Percentiles rank a stretch among this genome's conserved stretches.
phyloP scores from a whole-genome alignment of 2,113 vertebrate species.

The Oncorhynchus masou region DNA sequence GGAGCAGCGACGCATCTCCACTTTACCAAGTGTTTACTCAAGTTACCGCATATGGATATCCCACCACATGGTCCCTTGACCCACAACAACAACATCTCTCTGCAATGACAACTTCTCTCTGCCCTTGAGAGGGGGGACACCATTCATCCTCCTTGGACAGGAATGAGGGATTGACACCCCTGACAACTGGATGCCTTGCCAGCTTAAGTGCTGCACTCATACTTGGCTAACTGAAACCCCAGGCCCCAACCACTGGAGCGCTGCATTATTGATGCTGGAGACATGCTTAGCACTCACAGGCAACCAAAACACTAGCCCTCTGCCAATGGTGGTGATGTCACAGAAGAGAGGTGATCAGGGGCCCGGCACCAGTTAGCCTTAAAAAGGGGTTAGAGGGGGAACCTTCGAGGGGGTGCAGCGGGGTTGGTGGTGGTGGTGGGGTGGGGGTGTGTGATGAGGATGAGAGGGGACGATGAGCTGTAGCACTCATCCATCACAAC shows the following conservation, averaged over 20 bases:
- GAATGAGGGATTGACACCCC: constrained; percentile 29
- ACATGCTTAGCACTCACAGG: constrained; percentile 54
- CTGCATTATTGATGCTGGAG: constrained; percentile 61
- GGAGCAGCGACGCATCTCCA: constrained; percentile 52
- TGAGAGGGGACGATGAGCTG: constrained; percentile 56
- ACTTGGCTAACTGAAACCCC: constrained; percentile 40
- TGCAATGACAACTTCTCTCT: constrained; percentile 49
- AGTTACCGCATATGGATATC: constrained; percentile 68
- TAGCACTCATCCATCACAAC: constrained; percentile 75
- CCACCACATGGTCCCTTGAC: constrained; percentile 42
- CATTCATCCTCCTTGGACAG: constrained; percentile 9
- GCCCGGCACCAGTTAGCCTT: neutral
- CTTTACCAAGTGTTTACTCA: constrained; percentile 61
- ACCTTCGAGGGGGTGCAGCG: neutral
- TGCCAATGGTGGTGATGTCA: constrained; percentile 33
- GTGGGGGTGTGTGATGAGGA: constrained; percentile 8
- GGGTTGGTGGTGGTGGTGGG: constrained; percentile 27
- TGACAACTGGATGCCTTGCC: constrained; percentile 40
- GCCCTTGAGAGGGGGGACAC: constrained; percentile 58
- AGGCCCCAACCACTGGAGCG: constrained; percentile 41
- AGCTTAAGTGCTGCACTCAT: constrained; percentile 59
- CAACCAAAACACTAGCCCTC: constrained; percentile 46
- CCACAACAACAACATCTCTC: neutral
- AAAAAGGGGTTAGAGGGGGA: too few relatives aligned
- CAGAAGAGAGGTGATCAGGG: neutral